Percentiles rank a stretch among this genome's conserved stretches.
Evolutionary conservation across 2,888 invertebrate species (phyloP).

Genomic region (Sminthurinus aureus): DNA sequence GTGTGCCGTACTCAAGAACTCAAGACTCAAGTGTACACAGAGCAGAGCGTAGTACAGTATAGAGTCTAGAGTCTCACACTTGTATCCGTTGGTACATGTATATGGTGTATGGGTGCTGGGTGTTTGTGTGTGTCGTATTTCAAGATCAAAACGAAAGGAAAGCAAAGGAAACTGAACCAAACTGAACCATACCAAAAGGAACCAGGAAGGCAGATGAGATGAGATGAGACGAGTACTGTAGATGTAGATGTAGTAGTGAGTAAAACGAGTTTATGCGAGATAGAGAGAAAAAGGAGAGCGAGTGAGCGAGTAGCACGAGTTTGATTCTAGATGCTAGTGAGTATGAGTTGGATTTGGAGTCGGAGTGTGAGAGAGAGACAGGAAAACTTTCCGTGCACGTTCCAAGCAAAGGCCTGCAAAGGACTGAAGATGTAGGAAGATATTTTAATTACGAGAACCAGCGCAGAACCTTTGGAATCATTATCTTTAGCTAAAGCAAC

Average conservation of each 20-base stretch:
- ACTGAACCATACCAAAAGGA: too few species aligned
- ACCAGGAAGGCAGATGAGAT: too few species aligned
- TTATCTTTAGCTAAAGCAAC: slow-evolving; percentile 57
- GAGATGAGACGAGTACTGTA: not conserved
- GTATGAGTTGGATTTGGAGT: slow-evolving; percentile 33
- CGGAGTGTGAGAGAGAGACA: slow-evolving; percentile 30
- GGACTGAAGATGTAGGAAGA: slow-evolving; percentile 57
- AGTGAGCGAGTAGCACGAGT: slow-evolving; percentile 18
- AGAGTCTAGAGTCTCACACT: too few species aligned
- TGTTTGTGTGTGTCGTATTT: too few species aligned
- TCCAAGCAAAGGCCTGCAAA: slow-evolving; percentile 49
- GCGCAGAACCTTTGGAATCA: slow-evolving; percentile 60
- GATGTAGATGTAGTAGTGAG: not conserved
- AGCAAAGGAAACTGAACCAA: too few species aligned
- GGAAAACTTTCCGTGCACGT: slow-evolving; percentile 47
- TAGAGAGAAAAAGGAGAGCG: slow-evolving; percentile 20
- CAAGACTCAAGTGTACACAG: too few species aligned
- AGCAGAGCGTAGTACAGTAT: too few species aligned
- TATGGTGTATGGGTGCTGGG: too few species aligned
- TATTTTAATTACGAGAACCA: slow-evolving; percentile 56
- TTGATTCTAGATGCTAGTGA: not conserved
- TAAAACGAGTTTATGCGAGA: slow-evolving; percentile 1
- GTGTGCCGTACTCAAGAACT: too few species aligned
- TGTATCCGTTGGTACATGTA: too few species aligned
- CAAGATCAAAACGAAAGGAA: too few species aligned